These are phyloP conservation scores for Perognathus longimembris DNA, from an alignment of 2,113 vertebrate species.

Conservation along the genomic window DNA sequence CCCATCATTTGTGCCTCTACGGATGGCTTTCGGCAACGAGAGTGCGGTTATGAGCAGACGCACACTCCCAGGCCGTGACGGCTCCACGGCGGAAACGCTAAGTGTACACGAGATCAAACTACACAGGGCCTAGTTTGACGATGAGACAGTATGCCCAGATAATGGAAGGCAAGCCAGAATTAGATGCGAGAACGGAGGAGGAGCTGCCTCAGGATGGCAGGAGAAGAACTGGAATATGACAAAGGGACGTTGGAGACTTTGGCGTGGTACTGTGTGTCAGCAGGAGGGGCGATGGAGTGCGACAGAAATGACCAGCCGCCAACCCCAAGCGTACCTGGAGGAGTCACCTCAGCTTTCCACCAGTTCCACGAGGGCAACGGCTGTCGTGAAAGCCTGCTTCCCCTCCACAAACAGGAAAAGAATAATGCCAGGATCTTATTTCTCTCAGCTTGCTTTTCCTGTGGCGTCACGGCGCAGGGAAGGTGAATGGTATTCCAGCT, in stretches of 20 bases:
- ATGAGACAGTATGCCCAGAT: fast-evolving
- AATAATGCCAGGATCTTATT: not conserved
- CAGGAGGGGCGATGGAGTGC: fast-evolving
- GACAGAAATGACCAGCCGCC: no score
- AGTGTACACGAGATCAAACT: not conserved
- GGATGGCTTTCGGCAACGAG: fast-evolving
- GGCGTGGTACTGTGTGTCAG: fast-evolving
- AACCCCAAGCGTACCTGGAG: not conserved
- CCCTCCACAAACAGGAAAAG: not conserved
- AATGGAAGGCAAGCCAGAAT: not conserved
- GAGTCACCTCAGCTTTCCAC: not conserved
- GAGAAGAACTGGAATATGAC: fast-evolving
- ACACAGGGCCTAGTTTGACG: fast-evolving
- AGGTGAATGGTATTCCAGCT: fast-evolving
- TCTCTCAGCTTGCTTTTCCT: no score
- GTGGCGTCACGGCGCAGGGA: fast-evolving
- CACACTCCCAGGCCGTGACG: fast-evolving
- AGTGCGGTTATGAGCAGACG: not conserved
- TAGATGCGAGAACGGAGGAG: not conserved
- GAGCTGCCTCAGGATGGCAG: no score
- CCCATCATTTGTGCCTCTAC: no score
- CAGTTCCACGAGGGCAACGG: not conserved
- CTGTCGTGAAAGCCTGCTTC: fast-evolving
- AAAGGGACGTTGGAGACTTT: fast-evolving
- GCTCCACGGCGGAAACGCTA: not conserved